Conservation (phyloP, 30 jellyfish, hydroid and myxozoan species). For the Aurelia sp. region DNA sequence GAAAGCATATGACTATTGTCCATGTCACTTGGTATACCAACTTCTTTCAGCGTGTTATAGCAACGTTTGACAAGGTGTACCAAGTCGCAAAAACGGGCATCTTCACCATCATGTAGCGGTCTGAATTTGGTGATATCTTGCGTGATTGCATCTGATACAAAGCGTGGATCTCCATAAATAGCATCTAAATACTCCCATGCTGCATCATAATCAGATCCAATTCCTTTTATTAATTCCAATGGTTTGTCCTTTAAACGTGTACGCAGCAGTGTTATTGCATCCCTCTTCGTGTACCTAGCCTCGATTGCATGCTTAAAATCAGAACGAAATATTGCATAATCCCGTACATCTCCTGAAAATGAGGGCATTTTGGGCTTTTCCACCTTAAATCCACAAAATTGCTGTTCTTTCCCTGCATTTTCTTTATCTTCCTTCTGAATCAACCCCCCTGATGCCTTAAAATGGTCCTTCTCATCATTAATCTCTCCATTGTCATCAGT, state of each 20-base stretch:
- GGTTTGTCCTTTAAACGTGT: conserved; percentile 64
- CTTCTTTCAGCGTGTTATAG: conserved; percentile 49
- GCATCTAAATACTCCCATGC: conserved; percentile 76
- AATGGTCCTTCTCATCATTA: neutral
- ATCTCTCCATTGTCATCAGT: conserved; percentile 31
- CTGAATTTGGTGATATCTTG: conserved; percentile 66
- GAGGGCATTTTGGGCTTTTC: conserved; percentile 71
- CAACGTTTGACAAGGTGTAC: conserved; percentile 76
- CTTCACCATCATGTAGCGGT: conserved; percentile 77
- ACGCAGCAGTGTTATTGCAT: conserved; percentile 55
- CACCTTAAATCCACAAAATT: conserved; percentile 49
- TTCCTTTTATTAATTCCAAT: conserved; percentile 64
- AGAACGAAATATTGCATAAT: conserved; percentile 59
- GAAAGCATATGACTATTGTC: conserved; percentile 73
- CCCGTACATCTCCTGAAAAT: conserved; percentile 70
- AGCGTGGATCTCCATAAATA: conserved; percentile 77
- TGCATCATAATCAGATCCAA: conserved; percentile 71
- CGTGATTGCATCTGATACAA: conserved; percentile 68
- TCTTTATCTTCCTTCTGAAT: neutral
- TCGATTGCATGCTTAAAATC: conserved; percentile 69
- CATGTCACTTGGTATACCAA: conserved; percentile 73
- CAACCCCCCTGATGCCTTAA: conserved; percentile 12
- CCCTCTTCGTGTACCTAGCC: conserved; percentile 63
- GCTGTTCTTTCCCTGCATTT: conserved; percentile 32
- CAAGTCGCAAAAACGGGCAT: conserved; percentile 66